phyloP scores from a whole-genome alignment of 2,113 vertebrate species.

The Mesitornis unicolor region DNA sequence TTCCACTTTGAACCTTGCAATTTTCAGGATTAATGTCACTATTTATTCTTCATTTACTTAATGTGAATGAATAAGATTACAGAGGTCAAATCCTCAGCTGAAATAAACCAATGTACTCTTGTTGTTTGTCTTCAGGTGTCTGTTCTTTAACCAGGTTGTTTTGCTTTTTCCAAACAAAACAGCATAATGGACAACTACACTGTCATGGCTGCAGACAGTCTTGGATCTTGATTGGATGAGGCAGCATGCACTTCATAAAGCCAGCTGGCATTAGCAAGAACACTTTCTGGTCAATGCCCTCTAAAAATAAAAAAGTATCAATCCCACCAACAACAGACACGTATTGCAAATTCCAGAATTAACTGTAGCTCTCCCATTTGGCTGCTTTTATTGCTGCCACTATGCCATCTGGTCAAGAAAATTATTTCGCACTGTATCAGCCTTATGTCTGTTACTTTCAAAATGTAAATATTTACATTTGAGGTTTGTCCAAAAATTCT shows the following conservation, averaged over 20 bases:
- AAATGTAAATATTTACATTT: slow-evolving; percentile 32
- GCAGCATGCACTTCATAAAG: slow-evolving; percentile 1
- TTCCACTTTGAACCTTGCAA: background rate
- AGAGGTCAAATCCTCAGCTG: background rate
- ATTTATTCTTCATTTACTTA: background rate
- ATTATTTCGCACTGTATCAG: background rate
- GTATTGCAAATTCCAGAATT: slow-evolving; percentile 9
- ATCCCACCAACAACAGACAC: slow-evolving; percentile 7
- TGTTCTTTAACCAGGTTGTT: background rate
- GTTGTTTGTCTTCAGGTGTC: background rate
- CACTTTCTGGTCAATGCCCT: slow-evolving; percentile 57
- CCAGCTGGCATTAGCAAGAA: slow-evolving; percentile 50
- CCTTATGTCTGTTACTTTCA: slow-evolving; percentile 20
- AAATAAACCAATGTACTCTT: background rate
- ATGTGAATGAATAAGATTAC: background rate
- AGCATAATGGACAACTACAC: background rate
- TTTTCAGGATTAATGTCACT: background rate
- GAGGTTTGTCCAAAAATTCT: slow-evolving; percentile 13
- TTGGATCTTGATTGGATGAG: slow-evolving; percentile 20
- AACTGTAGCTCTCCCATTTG: background rate
- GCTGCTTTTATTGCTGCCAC: background rate
- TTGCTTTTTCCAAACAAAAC: background rate
- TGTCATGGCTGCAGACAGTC: background rate
- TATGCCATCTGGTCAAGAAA: slow-evolving; percentile 15
- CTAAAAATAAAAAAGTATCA: slow-evolving; percentile 49